A percentile compares a stretch with the other conserved stretches of the same genome.
phyloP scores from a whole-genome alignment of 2,888 invertebrate species.

The Drosophila mayaguana region DNA sequence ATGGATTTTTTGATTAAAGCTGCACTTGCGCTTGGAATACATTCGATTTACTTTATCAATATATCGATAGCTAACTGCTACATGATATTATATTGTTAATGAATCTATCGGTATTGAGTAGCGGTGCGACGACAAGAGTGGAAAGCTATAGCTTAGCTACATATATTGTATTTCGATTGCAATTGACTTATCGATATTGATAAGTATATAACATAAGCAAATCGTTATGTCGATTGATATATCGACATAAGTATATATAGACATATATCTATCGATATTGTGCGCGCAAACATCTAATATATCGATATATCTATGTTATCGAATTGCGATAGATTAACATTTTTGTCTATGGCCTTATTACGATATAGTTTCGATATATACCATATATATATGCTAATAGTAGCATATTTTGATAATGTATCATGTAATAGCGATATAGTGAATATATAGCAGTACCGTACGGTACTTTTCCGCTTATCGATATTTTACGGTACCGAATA shows the following conservation, averaged over 20 bases:
- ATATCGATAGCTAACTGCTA: not conserved
- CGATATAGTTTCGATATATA: not conserved
- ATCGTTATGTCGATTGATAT: too few relatives aligned
- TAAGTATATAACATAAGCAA: too few relatives aligned
- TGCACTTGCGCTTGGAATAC: not conserved
- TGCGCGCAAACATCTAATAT: too few relatives aligned
- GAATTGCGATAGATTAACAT: too few relatives aligned
- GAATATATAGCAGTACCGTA: not conserved
- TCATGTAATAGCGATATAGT: not conserved
- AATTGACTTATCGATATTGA: too few relatives aligned
- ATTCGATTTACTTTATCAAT: not conserved
- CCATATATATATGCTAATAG: too few relatives aligned
- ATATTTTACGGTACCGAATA: not conserved
- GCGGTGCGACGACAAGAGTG: not conserved
- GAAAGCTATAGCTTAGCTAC: not conserved
- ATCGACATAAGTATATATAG: too few relatives aligned
- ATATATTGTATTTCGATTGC: too few relatives aligned
- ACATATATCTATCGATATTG: too few relatives aligned
- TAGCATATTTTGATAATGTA: not conserved
- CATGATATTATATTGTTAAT: not conserved
- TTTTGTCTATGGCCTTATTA: too few relatives aligned
- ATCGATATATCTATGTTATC: too few relatives aligned
- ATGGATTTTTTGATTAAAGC: not conserved
- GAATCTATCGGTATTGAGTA: not conserved
- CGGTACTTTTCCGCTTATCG: too few relatives aligned